Evolutionary conservation across 2,888 invertebrate genomes (phyloP), one percentile per base, ranked within the genome.

Genomic region (Aromia moschata): DNA sequence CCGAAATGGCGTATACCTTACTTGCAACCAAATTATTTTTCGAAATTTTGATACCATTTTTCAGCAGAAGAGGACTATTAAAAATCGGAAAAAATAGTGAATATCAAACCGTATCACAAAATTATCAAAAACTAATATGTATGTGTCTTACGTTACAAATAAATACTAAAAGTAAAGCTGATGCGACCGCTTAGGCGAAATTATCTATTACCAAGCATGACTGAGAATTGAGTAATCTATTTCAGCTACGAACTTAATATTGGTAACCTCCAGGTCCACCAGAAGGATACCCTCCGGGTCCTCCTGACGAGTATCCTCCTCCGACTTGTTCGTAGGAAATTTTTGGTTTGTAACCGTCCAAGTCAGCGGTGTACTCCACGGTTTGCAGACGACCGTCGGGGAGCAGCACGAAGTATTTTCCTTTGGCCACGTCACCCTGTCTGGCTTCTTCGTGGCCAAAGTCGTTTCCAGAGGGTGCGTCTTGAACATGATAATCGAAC

Each of bases 351-450:
- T 88, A 88, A 0, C 88, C 88, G 31, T 84, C 84, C 70, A 84
- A 84, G 49, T 88, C 88, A 1, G 88, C 88, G 0, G 84, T 85
- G 71, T 88, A 89, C 4, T 87, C 87, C 0, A 88, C 88, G 9
- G 87, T 85, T 73, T 89, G 88, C 71, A 84, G 83, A 56, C 88
- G 81, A 4, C 89, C 89, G 64, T 89, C 89, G 0, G 89, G 89
- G 33, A 89, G 82, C 70, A 86, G 84, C 63, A 89, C 89, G 67
- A 86, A 82, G 79, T 89, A 89, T 73, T 87, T 87, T 10, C 89
- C 89, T 62, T 84, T 85, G n/a, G 88, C 87, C 0, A 85, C 85
- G n/a, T 87, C 84, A 1, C 88, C 88, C 69, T 84, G 85, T 70
- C 87, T 86, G 7, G 84, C 82, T 72, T 89, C 88, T 12, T 84